Evolutionary conservation across 1,140 invertebrate genomes (phyloP).

Genomic region (Babylonia areolata): DNA sequence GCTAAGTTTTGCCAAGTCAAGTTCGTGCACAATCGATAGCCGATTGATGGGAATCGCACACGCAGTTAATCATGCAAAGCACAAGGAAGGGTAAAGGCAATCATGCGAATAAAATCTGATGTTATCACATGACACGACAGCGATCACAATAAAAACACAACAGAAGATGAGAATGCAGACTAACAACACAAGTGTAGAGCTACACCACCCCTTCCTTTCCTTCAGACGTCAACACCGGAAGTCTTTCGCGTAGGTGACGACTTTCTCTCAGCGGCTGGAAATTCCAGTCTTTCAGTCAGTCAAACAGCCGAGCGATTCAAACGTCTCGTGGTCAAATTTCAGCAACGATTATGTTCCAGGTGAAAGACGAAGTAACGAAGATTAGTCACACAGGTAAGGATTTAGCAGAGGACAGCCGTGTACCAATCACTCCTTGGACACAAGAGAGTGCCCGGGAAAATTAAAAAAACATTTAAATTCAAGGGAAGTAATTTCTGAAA

Average conservation of each 20-base stretch:
- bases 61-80: slow-evolving; percentile 2
- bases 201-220: slow-evolving; percentile 36
- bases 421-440: no score
- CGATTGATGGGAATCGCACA: neutral
- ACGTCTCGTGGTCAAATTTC: neutral
- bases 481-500: no score
- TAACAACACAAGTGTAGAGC: neutral
- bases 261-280: neutral
- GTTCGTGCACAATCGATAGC: neutral
- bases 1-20: no score
- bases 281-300: neutral
- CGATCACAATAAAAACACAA: neutral
- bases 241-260: neutral
- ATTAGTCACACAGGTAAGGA: no score
- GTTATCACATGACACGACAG: neutral
- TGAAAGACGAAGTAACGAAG: neutral
- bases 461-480: no score
- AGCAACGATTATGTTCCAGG: neutral
- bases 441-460: no score
- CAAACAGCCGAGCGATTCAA: neutral
- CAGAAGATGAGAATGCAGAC: no score
- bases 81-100: neutral
- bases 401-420: no score
- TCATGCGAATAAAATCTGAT: neutral
- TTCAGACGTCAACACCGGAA: slow-evolving; percentile 36